Evolutionary conservation across 2,113 vertebrate genomes (phyloP).

Genomic region (Dermatemys mawii): DNA sequence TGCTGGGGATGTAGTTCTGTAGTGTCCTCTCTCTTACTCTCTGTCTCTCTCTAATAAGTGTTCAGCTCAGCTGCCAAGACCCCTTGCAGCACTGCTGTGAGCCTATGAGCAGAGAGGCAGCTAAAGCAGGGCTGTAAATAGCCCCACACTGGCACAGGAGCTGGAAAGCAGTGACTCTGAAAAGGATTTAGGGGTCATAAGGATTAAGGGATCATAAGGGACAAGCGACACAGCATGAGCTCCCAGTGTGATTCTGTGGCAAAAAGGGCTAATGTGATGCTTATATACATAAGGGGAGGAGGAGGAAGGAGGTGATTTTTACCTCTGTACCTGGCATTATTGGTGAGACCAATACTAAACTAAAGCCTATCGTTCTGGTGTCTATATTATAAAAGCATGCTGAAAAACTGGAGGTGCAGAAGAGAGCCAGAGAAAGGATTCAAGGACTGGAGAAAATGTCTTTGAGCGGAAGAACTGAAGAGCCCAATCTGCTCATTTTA

Average conservation of each 20-base stretch:
- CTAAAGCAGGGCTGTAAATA: neutral
- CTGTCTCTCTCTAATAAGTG: neutral
- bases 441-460: neutral
- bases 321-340: neutral
- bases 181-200: neutral
- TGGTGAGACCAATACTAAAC: neutral
- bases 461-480: neutral
- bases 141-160: neutral
- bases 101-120: neutral
- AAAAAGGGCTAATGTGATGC: neutral
- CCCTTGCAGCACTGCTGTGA: neutral
- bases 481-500: neutral
- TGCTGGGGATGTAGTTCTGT: neutral
- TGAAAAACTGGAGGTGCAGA: neutral
- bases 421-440: neutral
- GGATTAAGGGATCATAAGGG: neutral
- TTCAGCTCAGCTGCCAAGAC: neutral
- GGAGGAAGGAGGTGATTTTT: neutral
- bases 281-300: neutral
- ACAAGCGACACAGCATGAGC: accelerated
- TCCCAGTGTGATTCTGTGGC: neutral
- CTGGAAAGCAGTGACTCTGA: too few relatives aligned
- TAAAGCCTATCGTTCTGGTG: neutral
- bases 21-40: neutral
- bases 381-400: neutral